Evolutionary conservation across 2,888 invertebrate genomes (phyloP), one percentile per base, ranked within the genome.

Genomic region (Ceraclea dissimilis): DNA sequence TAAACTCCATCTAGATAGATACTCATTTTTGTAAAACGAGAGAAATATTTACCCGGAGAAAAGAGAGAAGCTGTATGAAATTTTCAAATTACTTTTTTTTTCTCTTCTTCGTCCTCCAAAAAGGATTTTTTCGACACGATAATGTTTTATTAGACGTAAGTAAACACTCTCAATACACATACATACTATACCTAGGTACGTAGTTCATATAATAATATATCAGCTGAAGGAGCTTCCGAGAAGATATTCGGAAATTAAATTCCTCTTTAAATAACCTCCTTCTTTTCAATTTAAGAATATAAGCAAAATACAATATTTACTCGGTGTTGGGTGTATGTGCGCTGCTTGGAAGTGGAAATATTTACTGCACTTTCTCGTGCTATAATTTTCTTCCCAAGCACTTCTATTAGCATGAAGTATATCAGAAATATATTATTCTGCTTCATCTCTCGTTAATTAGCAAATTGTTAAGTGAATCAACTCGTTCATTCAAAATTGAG

Each of bases 91-190:
- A 39, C 39, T 39, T 39, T 39, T 39, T 39, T 13, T 13, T 39
- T 16, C 31, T 39, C 13, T 16, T 13, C 2, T 39, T 39, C 39
- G 16, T 39, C 39, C 16, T 4, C 39, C n/a, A 8, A 13, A 26
- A 26, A 26, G 26, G 26, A 26, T 26, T 26, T 26, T 26, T 16
- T 39, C 39, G 13, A 39, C n/a, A 39, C 39, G 39, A 39, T 39
- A 39, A 39, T 39, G 39, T 39, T 39, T 39, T 39, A 39, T 39
- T 39, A 39, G 39, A 39, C 39, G 39, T 39, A 39, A 39, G 39
- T 13, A 39, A 39, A 39, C 39, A 39, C 39, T 13, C 13, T 13
- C 13, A 39, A 39, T 39, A 39, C 13, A 16, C 16, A 39, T 13
- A 39, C 39, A 39, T 13, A 16, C 26, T 26, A 26, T 26, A 26